Evolutionary conservation across 2,888 invertebrate species (phyloP).

Genomic region (Alitta virens): DNA sequence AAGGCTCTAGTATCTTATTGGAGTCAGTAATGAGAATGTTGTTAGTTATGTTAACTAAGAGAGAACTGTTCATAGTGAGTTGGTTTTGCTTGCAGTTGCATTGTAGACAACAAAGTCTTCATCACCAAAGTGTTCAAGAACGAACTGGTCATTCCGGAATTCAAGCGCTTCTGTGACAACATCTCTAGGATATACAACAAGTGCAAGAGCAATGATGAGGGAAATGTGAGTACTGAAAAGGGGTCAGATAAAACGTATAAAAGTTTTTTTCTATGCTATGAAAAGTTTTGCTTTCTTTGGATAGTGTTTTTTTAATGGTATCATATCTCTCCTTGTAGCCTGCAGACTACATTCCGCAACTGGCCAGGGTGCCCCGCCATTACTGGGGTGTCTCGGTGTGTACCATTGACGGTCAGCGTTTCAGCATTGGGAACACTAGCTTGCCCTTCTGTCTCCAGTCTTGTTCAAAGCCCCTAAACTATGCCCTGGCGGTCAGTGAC

Average conservation of each 20-base stretch:
- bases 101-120: conserved; percentile 76
- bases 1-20: too few species aligned
- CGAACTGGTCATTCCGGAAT: conserved; percentile 94
- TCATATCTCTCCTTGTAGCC: too few species aligned
- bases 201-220: background rate
- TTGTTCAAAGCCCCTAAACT: conserved; percentile 80
- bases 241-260: too few species aligned
- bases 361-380: conserved; percentile 80
- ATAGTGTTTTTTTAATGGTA: too few species aligned
- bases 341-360: conserved; percentile 80
- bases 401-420: conserved; percentile 75
- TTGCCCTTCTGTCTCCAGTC: conserved; percentile 91
- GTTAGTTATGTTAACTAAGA: too few species aligned
- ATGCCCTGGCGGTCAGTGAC: conserved; percentile 87
- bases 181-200: conserved; percentile 78
- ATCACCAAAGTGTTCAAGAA: conserved; percentile 89
- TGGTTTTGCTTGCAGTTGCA: conserved; percentile 43
- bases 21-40: too few species aligned
- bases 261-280: too few species aligned
- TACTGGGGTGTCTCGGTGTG: conserved; percentile 92
- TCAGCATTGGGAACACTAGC: conserved; percentile 79
- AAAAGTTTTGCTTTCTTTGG: too few species aligned
- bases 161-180: conserved; percentile 82
- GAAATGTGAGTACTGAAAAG: too few species aligned
- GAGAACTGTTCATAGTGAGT: background rate